These are phyloP conservation scores for Empis stercorea DNA, from an alignment of 2,888 invertebrate genomes.

Conservation along the genomic window DNA sequence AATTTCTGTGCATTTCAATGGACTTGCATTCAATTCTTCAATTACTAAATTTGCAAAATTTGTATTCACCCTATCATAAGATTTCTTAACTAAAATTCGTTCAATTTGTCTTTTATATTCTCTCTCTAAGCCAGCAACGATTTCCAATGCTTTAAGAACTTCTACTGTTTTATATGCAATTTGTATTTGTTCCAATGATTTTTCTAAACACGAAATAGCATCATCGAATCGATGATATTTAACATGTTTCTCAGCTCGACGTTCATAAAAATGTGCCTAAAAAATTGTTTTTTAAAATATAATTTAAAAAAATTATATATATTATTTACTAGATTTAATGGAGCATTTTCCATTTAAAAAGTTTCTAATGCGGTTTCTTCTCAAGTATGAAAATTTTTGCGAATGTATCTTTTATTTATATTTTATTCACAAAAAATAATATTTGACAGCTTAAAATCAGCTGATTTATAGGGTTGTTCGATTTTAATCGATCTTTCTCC, in stretches of 20 bases:
- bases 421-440: too few species aligned
- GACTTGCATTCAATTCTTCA: too few species aligned
- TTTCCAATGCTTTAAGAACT: constrained; percentile 24
- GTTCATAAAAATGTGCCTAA: constrained; percentile 33
- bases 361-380: too few species aligned
- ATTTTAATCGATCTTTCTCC: too few species aligned
- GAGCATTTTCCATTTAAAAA: constrained; percentile 32
- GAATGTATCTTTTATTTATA: too few species aligned
- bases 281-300: neutral
- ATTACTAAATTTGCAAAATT: too few species aligned
- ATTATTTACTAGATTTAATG: constrained; percentile 29
- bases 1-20: too few species aligned
- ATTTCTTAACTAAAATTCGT: constrained; percentile 28
- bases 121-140: constrained; percentile 27
- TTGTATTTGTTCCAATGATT: constrained; percentile 26
- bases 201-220: constrained; percentile 30
- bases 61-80: constrained; percentile 25
- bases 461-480: too few species aligned
- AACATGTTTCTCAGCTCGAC: constrained; percentile 29
- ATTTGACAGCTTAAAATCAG: too few species aligned
- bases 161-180: constrained; percentile 27
- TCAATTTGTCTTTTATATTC: constrained; percentile 28
- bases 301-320: neutral
- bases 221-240: constrained; percentile 30
- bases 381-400: too few species aligned